Percentiles rank a stretch among this genome's conserved stretches.
Conservation (phyloP, 2,113 vertebrate genomes). For the Protobothrops flavoviridis region DNA sequence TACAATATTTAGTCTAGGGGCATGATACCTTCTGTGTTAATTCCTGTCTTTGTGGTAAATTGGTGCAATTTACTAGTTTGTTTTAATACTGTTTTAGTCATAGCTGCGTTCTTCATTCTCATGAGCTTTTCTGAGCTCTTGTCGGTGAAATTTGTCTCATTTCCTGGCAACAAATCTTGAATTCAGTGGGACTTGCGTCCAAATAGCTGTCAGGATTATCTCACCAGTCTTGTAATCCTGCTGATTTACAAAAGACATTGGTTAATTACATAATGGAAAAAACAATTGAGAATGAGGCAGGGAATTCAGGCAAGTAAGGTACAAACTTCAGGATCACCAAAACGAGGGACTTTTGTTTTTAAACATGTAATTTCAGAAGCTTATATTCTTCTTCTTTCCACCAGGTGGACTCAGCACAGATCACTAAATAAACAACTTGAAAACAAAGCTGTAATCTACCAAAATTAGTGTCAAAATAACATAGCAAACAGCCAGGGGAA, state of each 20-base stretch:
- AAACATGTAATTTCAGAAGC: not conserved
- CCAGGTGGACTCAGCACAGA: not conserved
- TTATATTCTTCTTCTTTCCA: not conserved
- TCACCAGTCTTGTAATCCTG: not conserved
- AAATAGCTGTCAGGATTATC: not conserved
- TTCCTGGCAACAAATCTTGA: not conserved
- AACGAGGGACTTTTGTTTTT: not conserved
- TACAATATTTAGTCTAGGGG: not conserved
- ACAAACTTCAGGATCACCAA: not conserved
- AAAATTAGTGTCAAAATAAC: too few relatives aligned
- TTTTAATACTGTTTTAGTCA: not conserved
- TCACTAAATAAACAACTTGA: not conserved
- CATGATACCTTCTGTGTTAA: not conserved
- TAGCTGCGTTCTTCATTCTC: not conserved
- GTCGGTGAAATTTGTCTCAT: not conserved
- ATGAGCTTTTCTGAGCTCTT: not conserved
- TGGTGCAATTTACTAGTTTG: not conserved
- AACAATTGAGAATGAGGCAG: not conserved
- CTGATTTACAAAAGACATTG: not conserved
- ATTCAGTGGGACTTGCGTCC: not conserved
- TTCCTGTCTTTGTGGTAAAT: not conserved
- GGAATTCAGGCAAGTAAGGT: accelerated
- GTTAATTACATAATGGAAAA: not conserved
- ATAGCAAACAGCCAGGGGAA: not conserved
- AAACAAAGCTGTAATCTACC: not conserved